Evolutionary conservation across 2,113 vertebrate genomes (phyloP), one percentile per base, ranked within the genome.

Genomic region (Xiphophorus hellerii): DNA sequence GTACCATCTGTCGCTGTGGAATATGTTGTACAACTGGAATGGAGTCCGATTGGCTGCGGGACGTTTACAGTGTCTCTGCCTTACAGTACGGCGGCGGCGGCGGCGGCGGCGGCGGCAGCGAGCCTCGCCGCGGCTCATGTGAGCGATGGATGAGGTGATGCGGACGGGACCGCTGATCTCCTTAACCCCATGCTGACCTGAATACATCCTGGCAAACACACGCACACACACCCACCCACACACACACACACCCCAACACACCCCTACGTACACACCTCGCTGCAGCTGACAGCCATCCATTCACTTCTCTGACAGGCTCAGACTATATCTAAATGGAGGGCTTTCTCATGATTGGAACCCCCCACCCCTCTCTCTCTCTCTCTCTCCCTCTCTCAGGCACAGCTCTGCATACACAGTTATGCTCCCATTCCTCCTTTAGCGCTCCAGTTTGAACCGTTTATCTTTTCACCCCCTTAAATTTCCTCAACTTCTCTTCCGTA

Each of bases 221-320:
- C 58, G 69, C 66, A 76, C 48, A 83, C 60, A 63, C n/a, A 61
- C 54, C 51, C 67, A 75, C 44, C 69, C 66, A 74, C 31, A 33
- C 31, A 33, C 30, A 30, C 30, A 30, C 30, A 30, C 30, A 1
- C 28, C 28, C 28, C 1, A 28, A 61, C 63, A 74, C 58, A 71
- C 66, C 71, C 44, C 80, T 37, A 63, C 14, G 44, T 37, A 44
- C 81, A 71, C 87, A 73, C 83, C 87, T 66, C 27, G 0, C 62
- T 62, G 89, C 89, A 93, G 90, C 92, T 93, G 92, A 89, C 88
- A 89, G 79, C 78, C 87, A 92, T 92, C 88, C 89, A 91, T 91
- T 90, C 82, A 82, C 67, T 83, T 69, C 66, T 64, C 28, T 87
- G 90, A 92, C 89, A 92, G 72, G 71, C 71, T 69, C 68, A 7